phyloP scores from a whole-genome alignment of 2,888 invertebrate species.

The Tuberolachnus salignus region DNA sequence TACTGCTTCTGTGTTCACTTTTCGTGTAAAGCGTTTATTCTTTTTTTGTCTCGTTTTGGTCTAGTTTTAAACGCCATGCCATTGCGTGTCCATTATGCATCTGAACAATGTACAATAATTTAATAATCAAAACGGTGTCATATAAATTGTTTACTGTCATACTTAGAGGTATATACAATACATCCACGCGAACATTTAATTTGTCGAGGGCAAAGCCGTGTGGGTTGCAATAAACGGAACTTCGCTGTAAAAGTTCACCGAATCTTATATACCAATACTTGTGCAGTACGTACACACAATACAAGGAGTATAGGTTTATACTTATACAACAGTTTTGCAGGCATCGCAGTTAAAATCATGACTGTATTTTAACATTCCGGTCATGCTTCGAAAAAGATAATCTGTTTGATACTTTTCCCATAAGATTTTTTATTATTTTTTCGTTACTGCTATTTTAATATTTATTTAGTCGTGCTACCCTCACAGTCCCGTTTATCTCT shows the following conservation, averaged over 20 bases:
- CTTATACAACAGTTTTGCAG: background rate
- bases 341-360: background rate
- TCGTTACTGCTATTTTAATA: no score
- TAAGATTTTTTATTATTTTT: background rate
- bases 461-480: no score
- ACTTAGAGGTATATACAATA: background rate
- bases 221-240: background rate
- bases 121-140: no score
- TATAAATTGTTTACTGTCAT: background rate
- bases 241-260: background rate
- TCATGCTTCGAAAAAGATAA: constrained; percentile 11
- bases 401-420: constrained; percentile 23
- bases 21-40: no score
- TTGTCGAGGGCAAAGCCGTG: background rate
- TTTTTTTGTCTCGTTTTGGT: no score
- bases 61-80: no score
- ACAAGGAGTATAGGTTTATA: no score
- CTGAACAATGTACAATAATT: no score
- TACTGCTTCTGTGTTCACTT: no score
- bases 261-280: background rate
- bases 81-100: no score
- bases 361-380: constrained; percentile 15
- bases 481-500: background rate
- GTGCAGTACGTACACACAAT: no score
- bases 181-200: background rate